phyloP scores from a whole-genome alignment of 2,797 vertebrate species.

The Telmatherina bonti region DNA sequence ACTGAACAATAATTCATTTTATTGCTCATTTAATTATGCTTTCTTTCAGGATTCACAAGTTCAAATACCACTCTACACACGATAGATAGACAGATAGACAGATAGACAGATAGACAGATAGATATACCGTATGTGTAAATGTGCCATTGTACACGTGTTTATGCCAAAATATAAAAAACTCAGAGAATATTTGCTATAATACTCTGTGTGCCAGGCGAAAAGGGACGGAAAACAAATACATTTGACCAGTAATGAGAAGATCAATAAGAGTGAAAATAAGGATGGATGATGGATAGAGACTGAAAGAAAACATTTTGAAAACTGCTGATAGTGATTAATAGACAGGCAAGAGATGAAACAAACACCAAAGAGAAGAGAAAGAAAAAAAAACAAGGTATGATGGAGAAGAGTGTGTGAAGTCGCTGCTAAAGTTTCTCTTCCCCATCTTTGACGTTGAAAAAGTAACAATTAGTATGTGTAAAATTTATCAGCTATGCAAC shows the following conservation, averaged over 20 bases:
- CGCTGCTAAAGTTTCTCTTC: constrained; percentile 9
- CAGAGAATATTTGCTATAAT: constrained; percentile 44
- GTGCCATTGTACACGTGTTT: constrained; percentile 5
- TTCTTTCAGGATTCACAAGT: background rate
- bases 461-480: constrained; percentile 20
- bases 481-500: constrained; percentile 59
- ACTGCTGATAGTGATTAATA: constrained; percentile 69
- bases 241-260: constrained; percentile 66
- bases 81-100: too few species aligned
- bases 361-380: constrained; percentile 33
- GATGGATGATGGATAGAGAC: constrained; percentile 64
- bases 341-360: constrained; percentile 42
- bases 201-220: constrained; percentile 39
- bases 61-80: background rate
- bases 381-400: background rate
- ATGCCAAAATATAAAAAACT: background rate
- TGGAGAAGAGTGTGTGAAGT: constrained; percentile 9
- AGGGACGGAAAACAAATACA: constrained; percentile 28
- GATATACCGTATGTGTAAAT: background rate
- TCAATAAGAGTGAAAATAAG: constrained; percentile 68
- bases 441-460: constrained; percentile 26
- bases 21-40: background rate
- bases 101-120: too few species aligned
- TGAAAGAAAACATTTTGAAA: constrained; percentile 51
- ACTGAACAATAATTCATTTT: background rate